Base-by-base conservation (phyloP, 1,140 invertebrate species). In the Platorchestia sp. region DNA sequence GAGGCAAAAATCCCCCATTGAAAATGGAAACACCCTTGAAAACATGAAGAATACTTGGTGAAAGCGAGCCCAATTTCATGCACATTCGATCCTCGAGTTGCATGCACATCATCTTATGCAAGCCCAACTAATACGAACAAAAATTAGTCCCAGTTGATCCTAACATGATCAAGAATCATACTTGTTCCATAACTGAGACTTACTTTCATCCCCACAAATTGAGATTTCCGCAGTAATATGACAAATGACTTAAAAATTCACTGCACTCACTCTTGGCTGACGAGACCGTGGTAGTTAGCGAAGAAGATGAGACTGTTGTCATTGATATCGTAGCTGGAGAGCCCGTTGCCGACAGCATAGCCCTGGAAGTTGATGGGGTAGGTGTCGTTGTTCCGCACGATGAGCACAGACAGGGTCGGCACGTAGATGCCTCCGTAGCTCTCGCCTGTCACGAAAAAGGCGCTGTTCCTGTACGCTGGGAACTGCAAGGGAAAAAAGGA, bases 331-430 rank as follows among this genome's bases (percentile, higher is more conserved):
- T 96, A 96, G 96, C 97, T 97, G 27, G 97, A 97, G 91, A 97
- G 96, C 45, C 97, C 97, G 97, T 98, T 98, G 87, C 97, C 97
- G 96, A 98, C 97, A 45, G 97, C 97, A 96, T 97, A 97, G 47
- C 97, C 97, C 97, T 97, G 95, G 41, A 96, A 93, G 91, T 96
- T 96, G 27, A 97, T 97, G 86, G 95, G 95, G 89, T 45, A 90
- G 44, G 86, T 91, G 86, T 45, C 47, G 53, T 86, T 95, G 59
- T 91, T 91, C 40, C 97, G 96, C 0, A 98, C 96, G n/a, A 98
- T 97, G 95, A 97, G 96, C 40, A 97, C 97, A 41, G 97, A 97
- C 45, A 98, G 96, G 1, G 98, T 98, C 45, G 97, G 97, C 51
- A 97, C 95, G 95, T 96, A 96, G 87, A 97, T 96, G 40, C 97